Percentiles rank a stretch among this genome's conserved stretches.
phyloP scores from a whole-genome alignment of 1,140 invertebrate species.

The Drosophila orena region DNA sequence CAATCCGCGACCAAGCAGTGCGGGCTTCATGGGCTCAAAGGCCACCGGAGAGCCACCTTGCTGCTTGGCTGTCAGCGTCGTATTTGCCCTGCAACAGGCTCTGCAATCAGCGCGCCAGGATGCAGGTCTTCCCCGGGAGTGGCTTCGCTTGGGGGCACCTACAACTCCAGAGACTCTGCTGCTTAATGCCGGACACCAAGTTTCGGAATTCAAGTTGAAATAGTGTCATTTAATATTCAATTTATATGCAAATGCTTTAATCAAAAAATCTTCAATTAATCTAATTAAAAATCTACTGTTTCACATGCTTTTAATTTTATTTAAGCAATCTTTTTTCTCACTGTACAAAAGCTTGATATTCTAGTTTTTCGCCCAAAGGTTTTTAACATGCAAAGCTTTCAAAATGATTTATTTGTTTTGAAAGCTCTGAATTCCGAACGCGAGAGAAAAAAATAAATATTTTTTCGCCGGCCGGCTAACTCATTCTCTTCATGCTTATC shows the following conservation, averaged over 20 bases:
- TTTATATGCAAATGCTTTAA: too few species aligned
- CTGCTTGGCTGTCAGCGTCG: conserved; percentile 88
- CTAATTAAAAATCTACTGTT: not conserved
- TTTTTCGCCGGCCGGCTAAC: conserved; percentile 28
- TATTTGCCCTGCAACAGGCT: conserved; percentile 91
- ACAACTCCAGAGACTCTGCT: conserved; percentile 85
- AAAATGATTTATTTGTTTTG: conserved; percentile 14
- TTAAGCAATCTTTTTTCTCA: too few species aligned
- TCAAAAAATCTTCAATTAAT: too few species aligned
- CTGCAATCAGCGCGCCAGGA: conserved; percentile 89
- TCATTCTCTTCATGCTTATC: conserved; percentile 1
- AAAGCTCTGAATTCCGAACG: not conserved
- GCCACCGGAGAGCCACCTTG: conserved; percentile 92
- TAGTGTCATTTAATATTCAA: too few species aligned
- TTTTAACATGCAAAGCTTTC: conserved; percentile 24
- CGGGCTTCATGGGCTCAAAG: conserved; percentile 92
- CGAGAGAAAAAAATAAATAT: not conserved
- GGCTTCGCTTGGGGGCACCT: conserved; percentile 86
- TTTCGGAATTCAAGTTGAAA: conserved; percentile 56
- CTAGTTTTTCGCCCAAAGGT: conserved; percentile 9
- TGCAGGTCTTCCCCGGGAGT: conserved; percentile 86
- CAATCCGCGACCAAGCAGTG: conserved; percentile 87
- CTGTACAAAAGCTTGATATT: conserved; percentile 17
- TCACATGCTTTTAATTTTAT: not conserved
- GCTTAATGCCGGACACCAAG: conserved; percentile 73